These are phyloP conservation scores for Atta cephalotes DNA, from an alignment of 1,140 invertebrate species.

Conservation along the genomic window DNA sequence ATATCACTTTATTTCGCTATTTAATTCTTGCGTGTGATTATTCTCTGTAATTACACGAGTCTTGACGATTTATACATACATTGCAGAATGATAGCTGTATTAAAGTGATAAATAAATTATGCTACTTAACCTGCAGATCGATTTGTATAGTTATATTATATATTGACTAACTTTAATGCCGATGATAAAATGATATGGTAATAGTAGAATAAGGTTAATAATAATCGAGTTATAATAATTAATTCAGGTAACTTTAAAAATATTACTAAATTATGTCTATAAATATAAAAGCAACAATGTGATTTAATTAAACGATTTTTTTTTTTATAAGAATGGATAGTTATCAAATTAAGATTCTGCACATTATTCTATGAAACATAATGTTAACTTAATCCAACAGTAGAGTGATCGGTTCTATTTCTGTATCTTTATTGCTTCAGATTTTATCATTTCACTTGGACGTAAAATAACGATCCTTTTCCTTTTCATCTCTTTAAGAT, in stretches of 20 bases:
- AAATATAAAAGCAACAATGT: slow-evolving; percentile 40
- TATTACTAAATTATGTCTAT: slow-evolving; percentile 32
- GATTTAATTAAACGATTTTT: slow-evolving; percentile 15
- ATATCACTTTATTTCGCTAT: neutral
- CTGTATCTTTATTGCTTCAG: slow-evolving; percentile 27
- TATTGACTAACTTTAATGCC: slow-evolving; percentile 28
- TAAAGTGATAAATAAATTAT: slow-evolving; percentile 49
- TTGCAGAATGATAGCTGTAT: slow-evolving; percentile 40
- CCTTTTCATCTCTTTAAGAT: neutral
- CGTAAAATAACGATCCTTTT: slow-evolving; percentile 21
- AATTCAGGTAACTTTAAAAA: slow-evolving; percentile 51
- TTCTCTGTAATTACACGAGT: slow-evolving; percentile 10
- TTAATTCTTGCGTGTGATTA: neutral
- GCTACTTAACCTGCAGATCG: slow-evolving; percentile 32
- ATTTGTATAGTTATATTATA: slow-evolving; percentile 6
- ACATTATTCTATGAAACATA: slow-evolving; percentile 16
- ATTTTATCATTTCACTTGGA: slow-evolving; percentile 33
- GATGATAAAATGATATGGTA: slow-evolving; percentile 15
- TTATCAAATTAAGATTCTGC: slow-evolving; percentile 32
- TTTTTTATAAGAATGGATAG: slow-evolving; percentile 33
- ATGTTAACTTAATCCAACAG: slow-evolving; percentile 2
- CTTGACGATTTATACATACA: slow-evolving; percentile 17
- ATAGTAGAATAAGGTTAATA: slow-evolving; percentile 20
- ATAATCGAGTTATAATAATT: slow-evolving; percentile 7
- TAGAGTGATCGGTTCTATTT: neutral